Conservation (phyloP, 2,888 invertebrate species). For the Ethmia dodecea region DNA sequence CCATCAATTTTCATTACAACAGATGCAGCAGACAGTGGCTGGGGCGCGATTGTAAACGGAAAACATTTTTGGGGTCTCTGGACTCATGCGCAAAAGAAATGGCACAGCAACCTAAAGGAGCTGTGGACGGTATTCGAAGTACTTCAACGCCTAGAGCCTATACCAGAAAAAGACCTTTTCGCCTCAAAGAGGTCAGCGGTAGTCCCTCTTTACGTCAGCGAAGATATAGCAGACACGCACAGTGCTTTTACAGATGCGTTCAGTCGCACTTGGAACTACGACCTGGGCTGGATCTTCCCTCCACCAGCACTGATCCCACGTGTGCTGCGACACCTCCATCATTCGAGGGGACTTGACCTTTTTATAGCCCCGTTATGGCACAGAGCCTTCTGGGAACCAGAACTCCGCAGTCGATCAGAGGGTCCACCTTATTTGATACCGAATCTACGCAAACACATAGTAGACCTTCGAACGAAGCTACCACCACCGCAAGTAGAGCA, state of each 20-base stretch:
- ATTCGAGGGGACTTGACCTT: constrained; percentile 12
- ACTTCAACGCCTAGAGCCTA: constrained; percentile 4
- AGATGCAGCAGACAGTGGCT: constrained; percentile 16
- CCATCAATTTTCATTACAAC: constrained; percentile 18
- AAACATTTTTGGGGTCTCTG: constrained; percentile 14
- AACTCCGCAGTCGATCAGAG: too few relatives aligned
- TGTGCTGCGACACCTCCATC: constrained; percentile 23
- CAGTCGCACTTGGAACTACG: constrained; percentile 22
- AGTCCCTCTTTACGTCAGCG: constrained; percentile 8
- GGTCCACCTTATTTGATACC: constrained; percentile 12
- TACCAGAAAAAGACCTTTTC: constrained; percentile 15
- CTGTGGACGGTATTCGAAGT: constrained; percentile 18
- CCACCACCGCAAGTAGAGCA: constrained; percentile 12
- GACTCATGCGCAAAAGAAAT: constrained; percentile 10
- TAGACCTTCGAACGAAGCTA: constrained; percentile 13
- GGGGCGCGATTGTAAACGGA: constrained; percentile 20
- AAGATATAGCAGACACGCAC: not conserved
- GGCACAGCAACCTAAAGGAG: constrained; percentile 23
- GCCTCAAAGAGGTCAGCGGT: constrained; percentile 13
- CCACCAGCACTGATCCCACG: constrained; percentile 26
- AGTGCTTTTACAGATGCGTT: constrained; percentile 19
- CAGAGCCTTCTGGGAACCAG: constrained; percentile 11
- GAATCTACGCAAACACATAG: constrained; percentile 8
- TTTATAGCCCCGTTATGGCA: constrained; percentile 10
- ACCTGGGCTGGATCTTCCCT: constrained; percentile 28